Evolutionary conservation across 2,888 invertebrate genomes (phyloP).

Genomic region (Troilus luridus): DNA sequence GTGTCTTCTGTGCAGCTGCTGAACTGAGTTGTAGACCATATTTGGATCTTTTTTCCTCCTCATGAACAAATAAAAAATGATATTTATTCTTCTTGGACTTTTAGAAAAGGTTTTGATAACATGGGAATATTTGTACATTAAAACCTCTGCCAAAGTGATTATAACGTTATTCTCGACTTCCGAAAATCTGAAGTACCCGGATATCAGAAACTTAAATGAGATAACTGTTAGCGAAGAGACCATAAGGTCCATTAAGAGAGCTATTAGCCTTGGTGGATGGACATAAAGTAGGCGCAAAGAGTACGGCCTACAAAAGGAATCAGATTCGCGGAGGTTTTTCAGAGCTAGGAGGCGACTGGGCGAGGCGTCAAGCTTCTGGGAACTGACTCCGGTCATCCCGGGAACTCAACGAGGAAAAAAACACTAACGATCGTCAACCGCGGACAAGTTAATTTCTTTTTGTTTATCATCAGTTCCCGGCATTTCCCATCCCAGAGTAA

Average conservation of each 20-base stretch:
- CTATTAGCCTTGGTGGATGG: not conserved
- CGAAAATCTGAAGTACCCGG: no score
- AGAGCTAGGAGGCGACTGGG: not conserved
- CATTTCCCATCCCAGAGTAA: not conserved
- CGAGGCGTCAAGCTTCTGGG: slow-evolving; percentile 23
- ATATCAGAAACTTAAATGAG: no score
- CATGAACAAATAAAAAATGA: no score
- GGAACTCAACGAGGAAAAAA: slow-evolving; percentile 13
- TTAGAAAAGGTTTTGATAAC: no score
- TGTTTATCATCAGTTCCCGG: slow-evolving; percentile 16
- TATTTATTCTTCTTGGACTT: no score
- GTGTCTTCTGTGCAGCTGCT: no score
- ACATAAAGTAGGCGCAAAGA: not conserved
- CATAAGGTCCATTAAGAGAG: not conserved
- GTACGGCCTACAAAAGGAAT: not conserved
- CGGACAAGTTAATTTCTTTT: slow-evolving; percentile 29
- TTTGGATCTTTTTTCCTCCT: no score
- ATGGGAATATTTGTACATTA: no score
- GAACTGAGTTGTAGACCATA: no score
- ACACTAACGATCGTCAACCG: slow-evolving; percentile 20
- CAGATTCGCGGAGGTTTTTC: not conserved
- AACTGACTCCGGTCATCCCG: not conserved
- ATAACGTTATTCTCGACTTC: no score
- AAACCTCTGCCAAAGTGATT: no score
- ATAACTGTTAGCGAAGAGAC: not conserved